Evolutionary conservation across 2,113 vertebrate genomes (phyloP), one percentile per base, ranked within the genome.

Genomic region (Hiodon tergisus): DNA sequence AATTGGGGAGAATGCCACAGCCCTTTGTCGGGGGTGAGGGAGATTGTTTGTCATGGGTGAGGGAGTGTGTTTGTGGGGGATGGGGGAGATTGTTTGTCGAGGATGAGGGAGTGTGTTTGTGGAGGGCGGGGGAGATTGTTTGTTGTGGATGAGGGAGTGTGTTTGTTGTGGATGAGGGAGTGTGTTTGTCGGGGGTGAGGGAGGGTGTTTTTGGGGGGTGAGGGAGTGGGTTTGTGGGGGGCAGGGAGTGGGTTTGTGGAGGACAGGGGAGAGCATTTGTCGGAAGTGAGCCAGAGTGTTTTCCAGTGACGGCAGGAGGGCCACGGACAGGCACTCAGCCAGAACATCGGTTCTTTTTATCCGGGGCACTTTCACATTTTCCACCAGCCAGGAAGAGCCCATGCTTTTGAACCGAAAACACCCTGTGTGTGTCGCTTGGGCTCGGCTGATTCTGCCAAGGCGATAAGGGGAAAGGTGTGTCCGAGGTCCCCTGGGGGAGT

Each of bases 331-430:
- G 69, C 46, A 69, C 55, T 11, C 7, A 47, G 63, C 63, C 63
- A 48, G 63, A 7, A 13, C 31, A 66, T 31, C 63, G 48, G 63
- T 31, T 10, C 11, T 63, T 53, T 70, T 74, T 73, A 74, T 73
- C 69, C 13, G 48, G 72, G 76, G 54, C 46, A 60, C 71, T 73
- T 57, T 80, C 55, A 72, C 16, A 71, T 83, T 76, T 78, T 76
- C 65, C 73, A 68, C 74, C 73, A 58, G 63, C 13, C 50, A 10
- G 60, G 65, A 66, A 55, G 16, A 16, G 8, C 58, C 53, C 14
- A n/a, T 67, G 54, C 67, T 46, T 52, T 55, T 54, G 76, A 71
- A 10, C 63, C 14, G 70, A 67, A 61, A 66, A 73, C 69, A 65
- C 65, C 66, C 16, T 17, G 67, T n/a, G n/a, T 54, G 17, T 54